Evolutionary conservation across 2,888 invertebrate genomes (phyloP).

Genomic region (Trichogramma dendrolimi): DNA sequence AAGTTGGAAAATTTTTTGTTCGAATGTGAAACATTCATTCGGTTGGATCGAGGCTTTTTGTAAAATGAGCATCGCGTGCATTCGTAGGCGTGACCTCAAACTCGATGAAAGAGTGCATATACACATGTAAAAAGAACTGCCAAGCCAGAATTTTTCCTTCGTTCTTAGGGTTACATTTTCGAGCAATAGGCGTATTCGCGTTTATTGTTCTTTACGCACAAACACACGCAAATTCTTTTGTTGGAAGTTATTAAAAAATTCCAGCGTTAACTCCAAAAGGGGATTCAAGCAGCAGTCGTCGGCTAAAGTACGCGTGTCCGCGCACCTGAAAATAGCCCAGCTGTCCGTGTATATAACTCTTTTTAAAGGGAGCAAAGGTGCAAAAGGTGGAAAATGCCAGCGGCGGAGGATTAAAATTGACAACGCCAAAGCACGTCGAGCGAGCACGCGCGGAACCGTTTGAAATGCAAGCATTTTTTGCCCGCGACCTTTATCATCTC

Average conservation of each 20-base stretch:
- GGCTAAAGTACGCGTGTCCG: neutral
- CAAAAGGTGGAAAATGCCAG: no score
- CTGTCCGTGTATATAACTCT: neutral
- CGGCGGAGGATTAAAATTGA: conserved; percentile 9
- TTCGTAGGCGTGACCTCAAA: no score
- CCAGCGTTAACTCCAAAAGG: conserved; percentile 28
- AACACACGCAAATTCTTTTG: neutral
- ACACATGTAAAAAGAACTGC: no score
- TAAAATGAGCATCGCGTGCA: no score
- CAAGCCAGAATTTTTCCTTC: no score
- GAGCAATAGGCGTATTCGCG: neutral
- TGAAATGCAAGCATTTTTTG: conserved; percentile 6
- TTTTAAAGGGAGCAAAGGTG: no score
- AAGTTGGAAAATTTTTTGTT: no score
- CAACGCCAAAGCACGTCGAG: neutral
- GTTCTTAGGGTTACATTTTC: conserved; percentile 1
- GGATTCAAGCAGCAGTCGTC: neutral
- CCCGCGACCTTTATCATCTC: neutral
- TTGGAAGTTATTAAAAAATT: conserved; percentile 31
- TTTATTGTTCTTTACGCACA: conserved; percentile 1
- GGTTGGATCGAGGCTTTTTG: no score
- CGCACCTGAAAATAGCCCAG: no score
- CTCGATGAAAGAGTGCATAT: no score
- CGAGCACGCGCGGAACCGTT: neutral
- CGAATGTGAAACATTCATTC: no score